Evolutionary conservation across 2,888 invertebrate genomes (phyloP), one percentile per base, ranked within the genome.

Genomic region (Tetranychus truncatus): DNA sequence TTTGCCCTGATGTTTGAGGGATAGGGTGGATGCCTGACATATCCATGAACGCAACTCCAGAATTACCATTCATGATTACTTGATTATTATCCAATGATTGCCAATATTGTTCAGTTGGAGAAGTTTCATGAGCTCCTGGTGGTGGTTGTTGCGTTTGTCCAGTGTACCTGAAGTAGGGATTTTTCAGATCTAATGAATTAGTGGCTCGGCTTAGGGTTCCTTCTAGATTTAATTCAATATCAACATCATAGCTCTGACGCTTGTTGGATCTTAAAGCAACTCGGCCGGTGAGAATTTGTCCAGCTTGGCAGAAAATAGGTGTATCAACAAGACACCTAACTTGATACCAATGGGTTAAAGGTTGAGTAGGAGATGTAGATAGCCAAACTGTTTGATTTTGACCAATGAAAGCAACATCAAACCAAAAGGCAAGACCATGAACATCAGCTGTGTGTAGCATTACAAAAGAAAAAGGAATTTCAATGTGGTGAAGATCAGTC

Each of bases 391-490:
- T 90, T 81, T 92, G 90, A 69, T 78, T 88, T 72, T 88, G 88
- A 66, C 97, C 96, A 76, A 91, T 88, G 84, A 99, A 97, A 78
- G 95, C 90, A 44, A 97, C 96, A 84, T 99, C 96, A 83, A 99
- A 99, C 97, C 99, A 99, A 85, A 99, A 97, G 21, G 97, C 97
- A 78, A 99, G 85, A 1, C 97, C 97, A 81, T 99, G 97, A 79
- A 96, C 91, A 74, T 93, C 92, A 45, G 95, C 95, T 0, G 95
- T 91, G 83, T 94, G 92, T 80, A 91, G 86, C 80, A 95, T 86
- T 81, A 91, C 91, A 85, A 95, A 97, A 83, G 92, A 90, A 78
- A 97, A 87, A 72, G 96, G 95, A 80, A 99, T 92, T 83, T 94
- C 87, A 82, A 99, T 96, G 81, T 89, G 88, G 84, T 97, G 94